phyloP scores from a whole-genome alignment of 2,797 vertebrate genomes.

The Crotalus adamanteus region DNA sequence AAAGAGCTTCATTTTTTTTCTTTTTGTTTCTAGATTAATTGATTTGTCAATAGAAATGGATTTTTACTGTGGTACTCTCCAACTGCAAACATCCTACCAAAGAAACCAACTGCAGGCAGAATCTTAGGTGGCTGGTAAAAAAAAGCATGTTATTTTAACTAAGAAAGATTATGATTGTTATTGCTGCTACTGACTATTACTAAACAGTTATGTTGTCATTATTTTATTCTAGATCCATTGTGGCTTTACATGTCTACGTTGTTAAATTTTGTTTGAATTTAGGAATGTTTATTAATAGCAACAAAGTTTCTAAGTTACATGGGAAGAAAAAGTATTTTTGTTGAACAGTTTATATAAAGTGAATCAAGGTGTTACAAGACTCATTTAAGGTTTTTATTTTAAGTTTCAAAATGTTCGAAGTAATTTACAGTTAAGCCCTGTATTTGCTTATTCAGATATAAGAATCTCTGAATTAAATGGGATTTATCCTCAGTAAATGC shows the following conservation, averaged over 20 bases:
- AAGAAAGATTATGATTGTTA: neutral
- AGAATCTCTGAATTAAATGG: neutral
- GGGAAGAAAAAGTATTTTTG: neutral
- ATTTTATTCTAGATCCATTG: neutral
- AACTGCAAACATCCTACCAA: neutral
- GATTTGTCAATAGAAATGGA: neutral
- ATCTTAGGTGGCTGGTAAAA: neutral
- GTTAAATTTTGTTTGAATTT: neutral
- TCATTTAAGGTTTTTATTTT: constrained; percentile 15
- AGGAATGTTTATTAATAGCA: neutral
- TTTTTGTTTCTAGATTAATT: neutral
- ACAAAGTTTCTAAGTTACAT: neutral
- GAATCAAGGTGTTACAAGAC: neutral
- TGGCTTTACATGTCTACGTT: neutral
- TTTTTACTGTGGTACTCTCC: neutral
- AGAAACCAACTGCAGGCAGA: neutral
- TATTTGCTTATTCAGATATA: neutral
- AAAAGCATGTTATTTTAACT: neutral
- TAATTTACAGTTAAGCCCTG: neutral
- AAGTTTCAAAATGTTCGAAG: constrained; percentile 34
- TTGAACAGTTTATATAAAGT: neutral
- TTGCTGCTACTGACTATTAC: neutral
- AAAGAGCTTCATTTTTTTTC: neutral
- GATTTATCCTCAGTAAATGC: neutral
- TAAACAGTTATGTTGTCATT: neutral